These are phyloP conservation scores for Pogonophryne albipinna DNA, from an alignment of 2,797 vertebrate genomes.

Conservation along the genomic window DNA sequence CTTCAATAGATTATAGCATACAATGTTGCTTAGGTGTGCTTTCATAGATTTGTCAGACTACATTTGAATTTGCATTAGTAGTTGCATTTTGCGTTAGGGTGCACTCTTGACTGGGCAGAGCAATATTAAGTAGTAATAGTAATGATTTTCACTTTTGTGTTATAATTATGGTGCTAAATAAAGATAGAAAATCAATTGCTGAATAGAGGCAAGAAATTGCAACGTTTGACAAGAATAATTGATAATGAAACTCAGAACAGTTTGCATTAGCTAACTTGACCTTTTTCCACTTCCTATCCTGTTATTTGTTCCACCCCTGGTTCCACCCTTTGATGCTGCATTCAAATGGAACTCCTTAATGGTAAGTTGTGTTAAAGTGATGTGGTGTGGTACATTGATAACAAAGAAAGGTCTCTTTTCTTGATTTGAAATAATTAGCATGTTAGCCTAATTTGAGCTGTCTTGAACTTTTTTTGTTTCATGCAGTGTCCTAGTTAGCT, in stretches of 20 bases:
- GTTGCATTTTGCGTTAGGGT: not conserved
- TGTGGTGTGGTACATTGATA: not conserved
- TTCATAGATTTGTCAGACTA: not conserved
- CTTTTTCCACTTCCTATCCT: too few relatives aligned
- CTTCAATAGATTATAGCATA: too few relatives aligned
- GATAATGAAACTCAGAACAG: not conserved
- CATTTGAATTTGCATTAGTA: not conserved
- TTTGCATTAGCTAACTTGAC: not conserved
- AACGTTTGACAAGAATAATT: not conserved
- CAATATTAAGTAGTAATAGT: not conserved
- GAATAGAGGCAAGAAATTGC: not conserved
- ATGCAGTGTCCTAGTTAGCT: not conserved
- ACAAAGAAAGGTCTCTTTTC: not conserved
- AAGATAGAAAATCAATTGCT: not conserved
- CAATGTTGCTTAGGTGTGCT: too few relatives aligned
- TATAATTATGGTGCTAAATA: not conserved
- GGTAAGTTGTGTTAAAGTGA: too few relatives aligned
- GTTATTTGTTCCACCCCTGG: too few relatives aligned
- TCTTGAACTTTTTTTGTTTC: not conserved
- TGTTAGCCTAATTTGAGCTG: not conserved
- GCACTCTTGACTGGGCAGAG: not conserved
- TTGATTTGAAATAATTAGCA: not conserved
- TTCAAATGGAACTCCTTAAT: too few relatives aligned
- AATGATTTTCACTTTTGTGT: not conserved
- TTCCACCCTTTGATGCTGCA: too few relatives aligned